A percentile compares a stretch with the other conserved stretches of the same genome.
Evolutionary conservation across 1,140 invertebrate genomes (phyloP).

Genomic region (Bilobella aurantiaca): DNA sequence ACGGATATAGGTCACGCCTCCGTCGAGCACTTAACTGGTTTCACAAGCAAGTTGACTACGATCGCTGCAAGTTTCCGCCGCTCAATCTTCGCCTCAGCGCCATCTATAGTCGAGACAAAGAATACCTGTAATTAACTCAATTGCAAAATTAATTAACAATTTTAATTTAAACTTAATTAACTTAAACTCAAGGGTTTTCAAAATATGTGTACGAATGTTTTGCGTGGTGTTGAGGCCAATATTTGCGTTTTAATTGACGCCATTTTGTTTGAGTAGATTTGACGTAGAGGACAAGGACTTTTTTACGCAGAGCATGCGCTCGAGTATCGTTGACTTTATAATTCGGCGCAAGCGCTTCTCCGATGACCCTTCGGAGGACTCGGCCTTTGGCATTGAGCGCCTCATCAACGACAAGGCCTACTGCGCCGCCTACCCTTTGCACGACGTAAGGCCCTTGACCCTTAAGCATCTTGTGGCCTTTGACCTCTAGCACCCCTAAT

Average conservation of each 20-base stretch:
- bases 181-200: too few species aligned
- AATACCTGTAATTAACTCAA: constrained; percentile 58
- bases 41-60: too few species aligned
- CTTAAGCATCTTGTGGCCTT: not conserved
- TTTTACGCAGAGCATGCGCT: constrained; percentile 66
- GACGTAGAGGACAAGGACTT: constrained; percentile 68
- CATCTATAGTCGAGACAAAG: constrained; percentile 73
- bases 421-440: constrained; percentile 74
- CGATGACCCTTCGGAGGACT: constrained; percentile 50
- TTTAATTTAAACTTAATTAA: too few species aligned
- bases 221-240: too few species aligned
- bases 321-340: constrained; percentile 83
- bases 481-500: not conserved
- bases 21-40: too few species aligned
- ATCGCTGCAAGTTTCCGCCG: constrained; percentile 48
- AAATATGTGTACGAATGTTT: too few species aligned
- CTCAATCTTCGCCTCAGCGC: constrained; percentile 56
- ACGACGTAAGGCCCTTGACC: constrained; percentile 58
- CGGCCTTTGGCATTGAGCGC: constrained; percentile 73
- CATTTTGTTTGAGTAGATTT: constrained; percentile 51
- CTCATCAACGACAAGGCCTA: constrained; percentile 55
- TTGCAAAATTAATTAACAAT: too few species aligned
- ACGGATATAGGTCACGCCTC: too few species aligned
- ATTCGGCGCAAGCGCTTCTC: constrained; percentile 73
- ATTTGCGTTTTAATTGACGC: constrained; percentile 4